Evolutionary conservation across 1,140 invertebrate species (phyloP).

Genomic region (Andricus grossulariae): DNA sequence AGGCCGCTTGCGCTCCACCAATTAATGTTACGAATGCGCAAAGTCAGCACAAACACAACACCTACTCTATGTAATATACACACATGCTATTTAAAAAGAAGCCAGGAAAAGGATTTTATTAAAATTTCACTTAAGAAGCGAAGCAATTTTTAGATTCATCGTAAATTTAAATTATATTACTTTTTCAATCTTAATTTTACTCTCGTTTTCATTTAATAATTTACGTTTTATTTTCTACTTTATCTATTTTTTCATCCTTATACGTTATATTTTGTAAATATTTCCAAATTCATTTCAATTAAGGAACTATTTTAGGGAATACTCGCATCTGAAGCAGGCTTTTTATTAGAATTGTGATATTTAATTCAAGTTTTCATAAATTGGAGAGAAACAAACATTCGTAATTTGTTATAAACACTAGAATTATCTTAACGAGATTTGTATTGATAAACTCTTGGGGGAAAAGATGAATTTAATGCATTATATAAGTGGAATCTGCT

Average conservation of each 20-base stretch:
- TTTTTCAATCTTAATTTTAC: background rate
- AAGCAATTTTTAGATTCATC: background rate
- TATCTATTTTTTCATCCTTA: background rate
- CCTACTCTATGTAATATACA: constrained; percentile 73
- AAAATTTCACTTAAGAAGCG: background rate
- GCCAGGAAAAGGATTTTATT: background rate
- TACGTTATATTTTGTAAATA: constrained; percentile 6
- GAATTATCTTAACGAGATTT: constrained; percentile 30
- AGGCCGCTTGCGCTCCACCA: constrained; percentile 75
- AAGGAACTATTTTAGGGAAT: background rate
- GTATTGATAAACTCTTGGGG: no score
- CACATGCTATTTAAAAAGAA: constrained; percentile 38
- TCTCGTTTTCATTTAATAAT: background rate
- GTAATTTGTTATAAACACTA: constrained; percentile 36
- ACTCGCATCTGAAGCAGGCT: background rate
- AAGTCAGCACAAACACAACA: constrained; percentile 70
- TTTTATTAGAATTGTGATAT: constrained; percentile 11
- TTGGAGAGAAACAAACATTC: background rate
- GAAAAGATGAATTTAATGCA: no score
- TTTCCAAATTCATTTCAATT: constrained; percentile 3
- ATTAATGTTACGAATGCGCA: constrained; percentile 75
- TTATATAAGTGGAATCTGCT: no score
- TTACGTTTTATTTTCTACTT: background rate
- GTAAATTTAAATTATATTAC: background rate
- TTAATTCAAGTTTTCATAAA: background rate